Conservation (phyloP, 2,797 vertebrate species). For the Brotula barbata region DNA sequence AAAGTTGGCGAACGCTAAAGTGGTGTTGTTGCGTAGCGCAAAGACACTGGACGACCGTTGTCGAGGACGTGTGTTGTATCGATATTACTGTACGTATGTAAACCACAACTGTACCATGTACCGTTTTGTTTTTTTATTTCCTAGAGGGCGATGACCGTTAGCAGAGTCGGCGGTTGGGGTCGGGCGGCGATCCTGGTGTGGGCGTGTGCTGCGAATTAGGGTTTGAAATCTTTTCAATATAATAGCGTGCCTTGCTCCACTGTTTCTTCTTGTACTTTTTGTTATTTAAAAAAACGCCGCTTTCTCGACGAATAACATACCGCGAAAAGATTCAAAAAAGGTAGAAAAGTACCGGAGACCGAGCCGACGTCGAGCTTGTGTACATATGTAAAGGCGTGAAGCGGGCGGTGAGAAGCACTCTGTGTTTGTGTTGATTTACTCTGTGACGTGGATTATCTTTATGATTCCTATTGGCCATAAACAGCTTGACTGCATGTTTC, state of each 20-base stretch:
- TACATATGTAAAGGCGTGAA: constrained; percentile 88
- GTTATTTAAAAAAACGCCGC: constrained; percentile 82
- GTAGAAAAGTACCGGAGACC: constrained; percentile 53
- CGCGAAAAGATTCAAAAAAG: constrained; percentile 28
- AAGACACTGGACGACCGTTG: constrained; percentile 57
- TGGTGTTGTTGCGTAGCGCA: constrained; percentile 82
- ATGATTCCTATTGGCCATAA: constrained; percentile 85
- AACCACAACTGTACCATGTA: constrained; percentile 76
- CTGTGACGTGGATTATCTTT: constrained; percentile 86
- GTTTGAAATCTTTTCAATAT: constrained; percentile 72
- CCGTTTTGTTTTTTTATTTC: constrained; percentile 74
- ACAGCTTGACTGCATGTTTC: constrained; percentile 94
- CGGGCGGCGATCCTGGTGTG: constrained; percentile 36
- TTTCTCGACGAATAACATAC: constrained; percentile 75
- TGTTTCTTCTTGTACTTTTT: constrained; percentile 88
- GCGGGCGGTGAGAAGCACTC: constrained; percentile 85
- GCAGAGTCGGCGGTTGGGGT: constrained; percentile 23
- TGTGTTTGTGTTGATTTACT: constrained; percentile 82
- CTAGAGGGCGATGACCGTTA: constrained; percentile 56
- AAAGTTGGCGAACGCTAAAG: constrained; percentile 77
- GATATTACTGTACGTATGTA: constrained; percentile 73
- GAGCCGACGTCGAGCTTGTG: constrained; percentile 85
- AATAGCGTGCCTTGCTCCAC: constrained; percentile 92
- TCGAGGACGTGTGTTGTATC: constrained; percentile 30
- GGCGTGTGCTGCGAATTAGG: constrained; percentile 23